Percentiles rank a stretch among this genome's conserved stretches.
These are phyloP conservation scores for Oreochromis niloticus DNA, from an alignment of 2,113 vertebrate genomes.

Conservation along the genomic window DNA sequence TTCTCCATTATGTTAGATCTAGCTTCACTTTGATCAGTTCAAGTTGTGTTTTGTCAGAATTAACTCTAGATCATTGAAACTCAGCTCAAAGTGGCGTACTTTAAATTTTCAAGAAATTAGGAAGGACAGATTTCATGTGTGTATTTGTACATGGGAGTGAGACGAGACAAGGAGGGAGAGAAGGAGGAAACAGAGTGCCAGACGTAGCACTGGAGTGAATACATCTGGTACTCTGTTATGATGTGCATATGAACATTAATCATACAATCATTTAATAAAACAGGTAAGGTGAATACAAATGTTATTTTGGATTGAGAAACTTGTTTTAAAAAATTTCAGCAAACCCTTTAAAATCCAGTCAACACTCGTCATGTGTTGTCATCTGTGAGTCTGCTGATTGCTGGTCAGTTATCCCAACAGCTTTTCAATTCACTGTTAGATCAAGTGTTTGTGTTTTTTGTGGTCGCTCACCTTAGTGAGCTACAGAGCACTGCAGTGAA, in stretches of 20 bases:
- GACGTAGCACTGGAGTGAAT: neutral
- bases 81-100: neutral
- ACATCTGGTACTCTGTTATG: neutral
- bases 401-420: neutral
- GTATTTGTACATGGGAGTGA: neutral
- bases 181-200: neutral
- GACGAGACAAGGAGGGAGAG: neutral
- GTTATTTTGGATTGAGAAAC: neutral
- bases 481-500: neutral
- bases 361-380: neutral
- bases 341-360: neutral
- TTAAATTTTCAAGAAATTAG: neutral
- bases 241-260: conserved; percentile 7
- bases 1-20: neutral
- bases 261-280: neutral
- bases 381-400: neutral
- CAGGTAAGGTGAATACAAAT: neutral
- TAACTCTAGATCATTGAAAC: neutral
- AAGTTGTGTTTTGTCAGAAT: neutral
- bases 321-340: neutral
- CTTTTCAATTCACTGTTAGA: neutral
- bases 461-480: neutral
- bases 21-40: neutral
- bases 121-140: neutral
- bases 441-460: neutral